Conservation (phyloP, 2,113 vertebrate species). For the Ramphastos sulfuratus region DNA sequence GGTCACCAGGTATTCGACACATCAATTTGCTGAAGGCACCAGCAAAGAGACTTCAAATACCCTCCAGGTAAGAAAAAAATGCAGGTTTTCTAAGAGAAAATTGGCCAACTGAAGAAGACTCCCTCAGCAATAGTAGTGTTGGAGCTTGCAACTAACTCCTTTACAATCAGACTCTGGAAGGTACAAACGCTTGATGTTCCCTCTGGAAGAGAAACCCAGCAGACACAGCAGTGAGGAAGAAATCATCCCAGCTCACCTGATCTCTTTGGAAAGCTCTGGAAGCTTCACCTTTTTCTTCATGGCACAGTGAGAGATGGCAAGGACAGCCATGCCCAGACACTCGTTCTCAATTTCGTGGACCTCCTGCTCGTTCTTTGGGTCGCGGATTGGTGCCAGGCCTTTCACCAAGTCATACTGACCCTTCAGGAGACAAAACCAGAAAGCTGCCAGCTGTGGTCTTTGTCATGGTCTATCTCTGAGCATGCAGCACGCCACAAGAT, state of each 20-base stretch:
- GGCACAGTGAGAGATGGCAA: slow-evolving; percentile 91
- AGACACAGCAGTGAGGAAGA: neutral
- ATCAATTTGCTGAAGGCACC: neutral
- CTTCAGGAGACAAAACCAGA: slow-evolving; percentile 59
- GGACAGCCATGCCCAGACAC: slow-evolving; percentile 96
- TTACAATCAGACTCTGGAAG: neutral
- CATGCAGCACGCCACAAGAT: neutral
- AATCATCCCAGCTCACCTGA: slow-evolving; percentile 76
- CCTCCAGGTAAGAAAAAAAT: neutral
- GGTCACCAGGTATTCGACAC: neutral
- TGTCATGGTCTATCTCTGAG: neutral
- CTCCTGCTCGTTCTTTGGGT: slow-evolving; percentile 82
- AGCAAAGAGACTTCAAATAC: neutral
- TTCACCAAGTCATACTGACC: slow-evolving; percentile 92
- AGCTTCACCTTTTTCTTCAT: slow-evolving; percentile 77
- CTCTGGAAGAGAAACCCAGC: neutral
- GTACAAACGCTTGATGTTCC: neutral
- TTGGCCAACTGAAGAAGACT: neutral
- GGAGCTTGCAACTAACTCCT: neutral
- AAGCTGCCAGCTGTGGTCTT: neutral
- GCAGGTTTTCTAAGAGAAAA: neutral
- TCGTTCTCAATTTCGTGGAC: slow-evolving; percentile 95
- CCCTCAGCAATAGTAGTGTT: neutral
- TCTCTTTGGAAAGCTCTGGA: slow-evolving; percentile 81
- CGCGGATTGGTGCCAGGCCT: slow-evolving; percentile 86